These are phyloP conservation scores for Ahaetulla prasina DNA, from an alignment of 2,113 vertebrate species.

Conservation along the genomic window DNA sequence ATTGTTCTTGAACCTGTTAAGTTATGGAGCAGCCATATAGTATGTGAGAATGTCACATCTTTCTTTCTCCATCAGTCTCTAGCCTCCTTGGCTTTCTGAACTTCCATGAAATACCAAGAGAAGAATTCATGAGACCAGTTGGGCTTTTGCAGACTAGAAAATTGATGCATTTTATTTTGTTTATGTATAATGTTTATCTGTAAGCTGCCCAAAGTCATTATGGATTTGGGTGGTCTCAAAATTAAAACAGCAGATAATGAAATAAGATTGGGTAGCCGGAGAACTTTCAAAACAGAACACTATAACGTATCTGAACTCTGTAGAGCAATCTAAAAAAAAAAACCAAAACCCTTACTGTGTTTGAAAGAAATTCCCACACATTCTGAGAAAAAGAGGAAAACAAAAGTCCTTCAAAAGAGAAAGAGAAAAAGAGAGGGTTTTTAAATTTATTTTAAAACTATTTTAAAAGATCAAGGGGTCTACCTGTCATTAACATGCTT, in stretches of 20 bases:
- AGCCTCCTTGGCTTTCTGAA: not conserved
- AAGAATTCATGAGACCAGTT: not conserved
- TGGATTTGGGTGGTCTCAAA: not conserved
- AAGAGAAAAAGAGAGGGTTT: not conserved
- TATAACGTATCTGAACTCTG: not conserved
- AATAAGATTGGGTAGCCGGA: not conserved
- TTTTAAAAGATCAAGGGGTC: not conserved
- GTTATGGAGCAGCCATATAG: not conserved
- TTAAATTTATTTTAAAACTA: not conserved
- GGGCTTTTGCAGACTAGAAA: not conserved
- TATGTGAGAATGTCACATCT: not conserved
- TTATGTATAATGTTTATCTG: not conserved
- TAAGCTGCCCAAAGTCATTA: not conserved
- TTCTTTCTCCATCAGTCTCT: not conserved
- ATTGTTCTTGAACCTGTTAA: not conserved
- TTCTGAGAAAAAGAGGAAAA: not conserved
- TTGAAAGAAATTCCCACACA: not conserved
- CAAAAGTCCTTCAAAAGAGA: not conserved
- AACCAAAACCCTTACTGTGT: not conserved
- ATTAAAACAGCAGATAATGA: not conserved
- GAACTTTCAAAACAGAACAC: not conserved
- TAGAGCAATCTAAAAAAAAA: not conserved
- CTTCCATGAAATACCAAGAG: not conserved
- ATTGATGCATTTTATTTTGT: not conserved
- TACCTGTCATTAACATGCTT: not conserved